A percentile compares a stretch with the other conserved stretches of the same genome.
Evolutionary conservation across 2,888 invertebrate genomes (phyloP).

Genomic region (Shargacucullia verbasci): DNA sequence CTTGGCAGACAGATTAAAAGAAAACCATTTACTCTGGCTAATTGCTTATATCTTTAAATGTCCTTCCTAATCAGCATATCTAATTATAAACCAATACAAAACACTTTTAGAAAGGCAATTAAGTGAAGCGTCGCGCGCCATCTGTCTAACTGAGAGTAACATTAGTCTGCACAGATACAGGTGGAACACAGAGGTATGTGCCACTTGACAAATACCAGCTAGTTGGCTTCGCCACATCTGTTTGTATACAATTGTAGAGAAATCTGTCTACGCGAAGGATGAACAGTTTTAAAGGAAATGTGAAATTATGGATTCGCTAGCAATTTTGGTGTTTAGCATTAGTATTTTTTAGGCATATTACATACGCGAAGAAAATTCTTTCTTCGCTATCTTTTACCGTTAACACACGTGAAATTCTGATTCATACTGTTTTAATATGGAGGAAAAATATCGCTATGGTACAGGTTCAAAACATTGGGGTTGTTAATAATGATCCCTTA

Average conservation of each 20-base stretch:
- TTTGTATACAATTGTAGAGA: background rate
- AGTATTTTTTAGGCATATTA: no score
- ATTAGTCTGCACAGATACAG: slow-evolving; percentile 14
- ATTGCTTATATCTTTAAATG: background rate
- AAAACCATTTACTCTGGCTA: no score
- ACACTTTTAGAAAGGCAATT: slow-evolving; percentile 10
- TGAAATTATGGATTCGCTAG: no score
- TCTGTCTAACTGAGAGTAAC: slow-evolving; percentile 12
- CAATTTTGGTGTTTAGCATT: no score
- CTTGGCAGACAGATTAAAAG: no score
- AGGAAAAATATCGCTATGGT: no score
- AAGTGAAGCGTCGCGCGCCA: background rate
- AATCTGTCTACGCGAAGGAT: background rate
- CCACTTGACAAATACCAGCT: slow-evolving; percentile 11
- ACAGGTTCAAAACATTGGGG: no score
- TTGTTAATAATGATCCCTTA: no score
- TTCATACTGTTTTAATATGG: no score
- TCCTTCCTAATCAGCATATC: background rate
- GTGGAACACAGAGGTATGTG: slow-evolving; percentile 1
- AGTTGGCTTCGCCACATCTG: background rate
- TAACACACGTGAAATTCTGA: no score
- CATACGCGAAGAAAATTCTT: no score
- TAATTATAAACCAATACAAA: background rate
- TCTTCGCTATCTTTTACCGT: no score
- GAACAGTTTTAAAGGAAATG: background rate